These are phyloP conservation scores for Origma solitaria DNA, from an alignment of 2,113 vertebrate species.

Conservation along the genomic window DNA sequence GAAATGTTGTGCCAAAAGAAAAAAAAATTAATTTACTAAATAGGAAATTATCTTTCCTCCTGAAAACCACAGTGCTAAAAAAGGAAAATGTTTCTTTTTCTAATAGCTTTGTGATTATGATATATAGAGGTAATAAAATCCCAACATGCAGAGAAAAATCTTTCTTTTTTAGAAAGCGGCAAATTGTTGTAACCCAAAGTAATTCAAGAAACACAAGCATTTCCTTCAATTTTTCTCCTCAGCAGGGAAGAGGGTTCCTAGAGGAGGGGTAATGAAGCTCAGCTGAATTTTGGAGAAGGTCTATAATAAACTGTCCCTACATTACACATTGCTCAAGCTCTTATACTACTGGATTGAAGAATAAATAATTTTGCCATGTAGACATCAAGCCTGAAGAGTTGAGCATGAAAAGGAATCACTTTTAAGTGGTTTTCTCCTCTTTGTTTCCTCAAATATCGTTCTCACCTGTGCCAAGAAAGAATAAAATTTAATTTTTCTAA, in stretches of 20 bases:
- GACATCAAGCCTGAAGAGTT: neutral
- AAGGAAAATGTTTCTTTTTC: conserved; percentile 9
- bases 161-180: neutral
- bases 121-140: conserved; percentile 38
- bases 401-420: neutral
- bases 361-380: neutral
- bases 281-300: neutral
- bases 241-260: neutral
- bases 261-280: conserved; percentile 12
- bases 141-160: neutral
- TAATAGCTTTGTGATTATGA: conserved; percentile 26
- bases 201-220: conserved; percentile 43
- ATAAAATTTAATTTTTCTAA: neutral
- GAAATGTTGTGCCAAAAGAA: neutral
- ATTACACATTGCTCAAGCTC: neutral
- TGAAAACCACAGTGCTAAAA: conserved; percentile 8
- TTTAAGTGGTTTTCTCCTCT: neutral
- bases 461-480: neutral
- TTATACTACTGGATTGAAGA: neutral
- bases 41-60: conserved; percentile 23
- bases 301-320: neutral
- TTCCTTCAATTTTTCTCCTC: conserved; percentile 47
- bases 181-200: conserved; percentile 33
- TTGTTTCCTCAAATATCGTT: neutral
- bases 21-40: neutral